Base-by-base conservation (phyloP, 2,113 vertebrate species). In the Nesospiza acunhae region DNA sequence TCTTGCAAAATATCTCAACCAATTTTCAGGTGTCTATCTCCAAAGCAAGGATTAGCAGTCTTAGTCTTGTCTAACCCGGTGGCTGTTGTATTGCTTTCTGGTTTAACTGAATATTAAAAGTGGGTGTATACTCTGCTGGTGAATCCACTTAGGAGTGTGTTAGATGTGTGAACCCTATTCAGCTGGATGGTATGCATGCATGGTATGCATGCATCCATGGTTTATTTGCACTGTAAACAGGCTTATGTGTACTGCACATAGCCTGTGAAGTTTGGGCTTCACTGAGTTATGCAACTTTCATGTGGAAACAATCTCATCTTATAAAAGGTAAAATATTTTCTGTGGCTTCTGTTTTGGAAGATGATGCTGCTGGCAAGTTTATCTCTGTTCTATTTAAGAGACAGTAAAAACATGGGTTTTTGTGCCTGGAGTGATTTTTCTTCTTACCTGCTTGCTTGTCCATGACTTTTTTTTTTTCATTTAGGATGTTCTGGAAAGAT, bases 71-170 rank as follows among this genome's bases (percentile, higher is more conserved):
- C 16, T 35, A 20, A 53, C 18, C 3, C 28, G 15, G 8, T 76
- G 15, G 3, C 18, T 22, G 4, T 46, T 68, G 27, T 63, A 22
- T 72, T 62, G 63, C 5, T 53, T 50, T 77, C 17, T 73, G 30
- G 50, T 77, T 69, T 84, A 27, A 60, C 10, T 23, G 35, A 52
- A 5, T 17, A n/a, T n/a, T 53, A 23, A 37, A 8, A 3, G 5
- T 53, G 6, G 8, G 5, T 37, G 6, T 46, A 6, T 49, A 7
- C 10, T 12, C 6, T 67, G 35, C 24, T 72, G 7, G 35, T 50
- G 35, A 67, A 49, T 33, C 22, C 11, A 13, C 1, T 2, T 46
- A 3, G 0, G 19, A 24, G 10, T 42, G 2, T 73, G 15, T 49
- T 69, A 30, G 23, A 10, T 49, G 46, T 2, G 11, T 42, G 68